Conservation (phyloP, 2,113 vertebrate species). For the Podilymbus podiceps region DNA sequence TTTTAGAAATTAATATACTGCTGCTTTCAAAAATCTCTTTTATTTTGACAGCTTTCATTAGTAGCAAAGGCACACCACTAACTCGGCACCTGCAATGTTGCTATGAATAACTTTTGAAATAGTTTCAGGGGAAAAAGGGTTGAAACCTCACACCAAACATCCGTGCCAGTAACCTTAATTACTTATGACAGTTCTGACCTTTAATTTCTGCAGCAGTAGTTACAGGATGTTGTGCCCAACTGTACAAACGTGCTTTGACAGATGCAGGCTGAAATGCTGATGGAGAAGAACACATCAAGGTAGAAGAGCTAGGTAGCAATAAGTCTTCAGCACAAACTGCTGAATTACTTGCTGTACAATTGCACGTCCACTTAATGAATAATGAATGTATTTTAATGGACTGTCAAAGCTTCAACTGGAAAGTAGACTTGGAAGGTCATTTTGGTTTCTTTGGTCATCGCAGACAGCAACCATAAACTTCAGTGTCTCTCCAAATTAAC, state of each 20-base stretch:
- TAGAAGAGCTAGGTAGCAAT: neutral
- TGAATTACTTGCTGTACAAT: neutral
- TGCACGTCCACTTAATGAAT: fast-evolving
- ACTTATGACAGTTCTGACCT: neutral
- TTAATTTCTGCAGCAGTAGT: neutral
- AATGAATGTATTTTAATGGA: neutral
- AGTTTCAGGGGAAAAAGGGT: neutral
- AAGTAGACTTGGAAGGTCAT: neutral
- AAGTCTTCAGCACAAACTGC: neutral
- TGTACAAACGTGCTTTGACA: neutral
- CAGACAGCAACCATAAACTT: neutral
- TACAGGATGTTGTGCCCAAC: neutral
- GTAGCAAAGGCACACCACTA: neutral
- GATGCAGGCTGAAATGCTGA: neutral
- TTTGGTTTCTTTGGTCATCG: neutral
- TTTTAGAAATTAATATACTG: neutral
- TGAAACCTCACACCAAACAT: neutral
- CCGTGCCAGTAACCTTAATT: neutral
- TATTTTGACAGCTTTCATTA: neutral
- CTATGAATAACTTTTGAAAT: neutral
- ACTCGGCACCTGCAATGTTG: neutral
- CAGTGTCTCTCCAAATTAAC: neutral
- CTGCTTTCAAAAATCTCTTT: neutral
- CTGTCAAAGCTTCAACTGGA: neutral
- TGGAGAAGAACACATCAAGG: neutral